Evolutionary conservation across 23 tunicate species (phyloP), one percentile per base, ranked within the genome.

Genomic region (Halocynthia aurantium): DNA sequence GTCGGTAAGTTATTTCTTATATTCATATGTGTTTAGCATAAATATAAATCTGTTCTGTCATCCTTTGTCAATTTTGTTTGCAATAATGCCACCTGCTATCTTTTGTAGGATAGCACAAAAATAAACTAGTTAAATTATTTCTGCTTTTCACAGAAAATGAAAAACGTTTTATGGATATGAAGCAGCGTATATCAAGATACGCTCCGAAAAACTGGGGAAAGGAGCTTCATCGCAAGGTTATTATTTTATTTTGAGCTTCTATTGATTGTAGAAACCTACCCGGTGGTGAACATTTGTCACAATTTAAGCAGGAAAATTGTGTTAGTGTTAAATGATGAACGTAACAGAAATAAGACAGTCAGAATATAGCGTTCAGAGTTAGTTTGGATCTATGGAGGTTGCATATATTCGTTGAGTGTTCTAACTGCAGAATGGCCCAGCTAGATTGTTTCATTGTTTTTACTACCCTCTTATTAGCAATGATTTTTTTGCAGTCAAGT

Each of bases 131-230:
- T 11, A 15, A 17, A 15, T 15, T 15, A 17, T 50, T 44, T 57
- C 53, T 71, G 9, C 12, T 74, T 49, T 62, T 13, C 57, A 7
- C 72, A 90, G 97, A 90, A 60, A 90, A 90, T 51, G 97, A 90
- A 72, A 88, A 81, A 68, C 69, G 90, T n/a, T 90, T 90, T 61
- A 72, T 90, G 86, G 97, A 90, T 60, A 67, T 76, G 31, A 85
- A 85, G 52, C 86, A 85, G 57, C 73, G 78, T 13, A 63, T 90
- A 52, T 69, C 86, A 18, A 90, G 81, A 58, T 90, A 90, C 76
- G 97, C 97, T 6, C 97, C 97, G 11, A 90, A 90, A 67, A 90
- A 90, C 67, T 90, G 97, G 97, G 86, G 97, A 12, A 90, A 90
- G 64, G 90, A 84, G 66, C 72, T 77, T 6, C 76, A 72, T 52